Percentiles rank a stretch among this genome's conserved stretches.
phyloP scores from a whole-genome alignment of 2,113 vertebrate genomes.

The Natator depressus region DNA sequence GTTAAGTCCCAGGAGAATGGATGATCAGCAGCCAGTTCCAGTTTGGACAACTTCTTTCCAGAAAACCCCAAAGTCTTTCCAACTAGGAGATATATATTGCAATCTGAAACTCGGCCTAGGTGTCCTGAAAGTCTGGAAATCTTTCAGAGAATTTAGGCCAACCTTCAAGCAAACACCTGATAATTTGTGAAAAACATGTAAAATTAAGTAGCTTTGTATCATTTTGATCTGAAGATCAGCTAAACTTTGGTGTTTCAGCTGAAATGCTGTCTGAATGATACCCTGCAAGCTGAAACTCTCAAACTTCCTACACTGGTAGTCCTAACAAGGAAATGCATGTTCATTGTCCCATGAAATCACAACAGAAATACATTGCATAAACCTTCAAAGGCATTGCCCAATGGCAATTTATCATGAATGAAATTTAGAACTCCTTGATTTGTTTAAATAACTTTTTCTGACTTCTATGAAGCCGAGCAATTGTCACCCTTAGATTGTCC shows the following conservation, averaged over 20 bases:
- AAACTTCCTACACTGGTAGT: neutral
- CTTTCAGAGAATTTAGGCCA: neutral
- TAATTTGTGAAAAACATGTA: neutral
- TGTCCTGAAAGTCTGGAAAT: neutral
- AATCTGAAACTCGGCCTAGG: neutral
- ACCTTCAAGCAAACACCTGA: neutral
- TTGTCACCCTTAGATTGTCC: neutral
- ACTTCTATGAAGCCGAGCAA: neutral
- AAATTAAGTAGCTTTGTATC: neutral
- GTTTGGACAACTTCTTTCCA: neutral
- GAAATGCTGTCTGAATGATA: neutral
- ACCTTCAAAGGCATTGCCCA: neutral
- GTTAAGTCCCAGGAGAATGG: neutral
- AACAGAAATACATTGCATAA: neutral
- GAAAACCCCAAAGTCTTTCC: neutral
- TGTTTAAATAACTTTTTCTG: neutral
- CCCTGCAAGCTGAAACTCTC: rapidly evolving
- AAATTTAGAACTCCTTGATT: neutral
- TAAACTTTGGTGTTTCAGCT: neutral
- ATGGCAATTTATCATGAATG: neutral
- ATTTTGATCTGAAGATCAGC: neutral
- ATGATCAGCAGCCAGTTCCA: neutral
- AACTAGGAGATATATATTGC: neutral
- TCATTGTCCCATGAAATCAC: neutral
- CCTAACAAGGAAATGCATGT: neutral